Conservation (phyloP, 2,113 vertebrate genomes). For the Cyprinodon brontotheroides region DNA sequence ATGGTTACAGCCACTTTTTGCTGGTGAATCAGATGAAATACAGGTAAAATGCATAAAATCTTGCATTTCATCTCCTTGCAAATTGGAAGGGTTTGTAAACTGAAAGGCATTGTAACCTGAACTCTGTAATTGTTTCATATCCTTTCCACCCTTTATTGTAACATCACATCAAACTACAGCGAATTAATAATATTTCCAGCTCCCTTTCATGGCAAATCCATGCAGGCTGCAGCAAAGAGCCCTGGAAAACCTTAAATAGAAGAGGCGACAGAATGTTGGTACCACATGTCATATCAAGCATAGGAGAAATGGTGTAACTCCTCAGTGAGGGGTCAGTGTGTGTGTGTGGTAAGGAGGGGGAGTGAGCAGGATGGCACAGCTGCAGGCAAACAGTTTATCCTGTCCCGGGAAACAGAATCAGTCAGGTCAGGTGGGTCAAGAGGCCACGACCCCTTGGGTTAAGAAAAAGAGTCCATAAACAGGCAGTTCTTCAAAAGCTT, state of each 20-base stretch:
- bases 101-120: too few species aligned
- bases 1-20: neutral
- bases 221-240: neutral
- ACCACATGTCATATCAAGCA: slow-evolving; percentile 63
- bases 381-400: slow-evolving; percentile 77
- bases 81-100: too few species aligned
- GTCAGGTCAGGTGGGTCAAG: slow-evolving; percentile 64
- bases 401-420: slow-evolving; percentile 72
- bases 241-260: slow-evolving; percentile 31
- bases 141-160: too few species aligned
- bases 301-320: slow-evolving; percentile 45
- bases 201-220: too few species aligned
- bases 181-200: too few species aligned
- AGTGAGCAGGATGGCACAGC: slow-evolving; percentile 55
- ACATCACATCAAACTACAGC: too few species aligned
- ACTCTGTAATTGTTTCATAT: too few species aligned
- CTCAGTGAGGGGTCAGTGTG: neutral
- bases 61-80: too few species aligned
- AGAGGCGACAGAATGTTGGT: slow-evolving; percentile 37
- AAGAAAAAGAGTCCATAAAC: slow-evolving; percentile 73
- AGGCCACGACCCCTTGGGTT: slow-evolving; percentile 62
- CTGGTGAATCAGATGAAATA: neutral
- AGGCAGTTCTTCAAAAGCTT: slow-evolving; percentile 69
- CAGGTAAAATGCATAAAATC: neutral
- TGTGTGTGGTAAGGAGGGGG: neutral